Percentiles rank a stretch among this genome's conserved stretches.
Conservation (phyloP, 2,113 vertebrate genomes). For the Cochlearius cochlearius region DNA sequence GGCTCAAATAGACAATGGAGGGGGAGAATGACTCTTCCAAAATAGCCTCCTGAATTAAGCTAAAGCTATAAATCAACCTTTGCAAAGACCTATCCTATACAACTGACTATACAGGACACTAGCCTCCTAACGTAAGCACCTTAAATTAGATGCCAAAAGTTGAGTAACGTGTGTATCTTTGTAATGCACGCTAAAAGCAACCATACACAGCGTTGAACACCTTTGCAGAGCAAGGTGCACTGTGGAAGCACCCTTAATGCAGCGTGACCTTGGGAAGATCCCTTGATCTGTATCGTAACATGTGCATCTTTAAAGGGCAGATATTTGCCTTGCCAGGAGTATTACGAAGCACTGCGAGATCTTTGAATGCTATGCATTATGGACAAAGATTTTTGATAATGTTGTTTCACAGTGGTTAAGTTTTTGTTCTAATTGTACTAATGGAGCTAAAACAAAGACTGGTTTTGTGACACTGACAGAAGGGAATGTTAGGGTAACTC, state of each 20-base stretch:
- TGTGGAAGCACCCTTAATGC: background rate
- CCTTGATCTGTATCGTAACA: background rate
- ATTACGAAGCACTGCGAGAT: background rate
- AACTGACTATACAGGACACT: background rate
- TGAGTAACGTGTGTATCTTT: background rate
- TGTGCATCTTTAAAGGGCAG: background rate
- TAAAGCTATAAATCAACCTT: background rate
- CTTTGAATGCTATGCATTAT: background rate
- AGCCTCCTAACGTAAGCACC: background rate
- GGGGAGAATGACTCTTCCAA: background rate
- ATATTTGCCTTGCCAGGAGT: background rate
- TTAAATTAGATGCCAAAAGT: background rate
- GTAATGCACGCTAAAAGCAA: background rate
- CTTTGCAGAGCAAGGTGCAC: background rate
- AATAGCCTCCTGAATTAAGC: background rate
- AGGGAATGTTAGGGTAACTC: background rate
- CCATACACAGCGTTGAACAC: background rate
- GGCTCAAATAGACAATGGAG: background rate
- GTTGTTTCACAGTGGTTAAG: background rate
- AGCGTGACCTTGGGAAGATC: background rate
- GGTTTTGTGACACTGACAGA: background rate
- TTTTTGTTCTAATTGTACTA: background rate
- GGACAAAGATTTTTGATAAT: background rate
- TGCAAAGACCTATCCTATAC: background rate
- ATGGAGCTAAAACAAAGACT: background rate